Evolutionary conservation across 1,140 invertebrate genomes (phyloP), one percentile per base, ranked within the genome.

Genomic region (Lethocerus indicus): DNA sequence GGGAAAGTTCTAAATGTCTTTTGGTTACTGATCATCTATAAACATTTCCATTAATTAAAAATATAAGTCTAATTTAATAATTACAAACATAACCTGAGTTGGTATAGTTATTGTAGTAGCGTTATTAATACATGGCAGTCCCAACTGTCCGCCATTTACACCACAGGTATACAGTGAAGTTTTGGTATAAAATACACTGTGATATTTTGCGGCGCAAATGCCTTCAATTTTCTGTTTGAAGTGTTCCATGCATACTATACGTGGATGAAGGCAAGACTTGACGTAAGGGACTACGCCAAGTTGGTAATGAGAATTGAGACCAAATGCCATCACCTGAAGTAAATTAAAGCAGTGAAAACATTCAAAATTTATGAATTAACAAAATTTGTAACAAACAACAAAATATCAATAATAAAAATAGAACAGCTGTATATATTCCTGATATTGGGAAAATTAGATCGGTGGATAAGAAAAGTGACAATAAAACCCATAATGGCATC

Each of bases 81-180:
- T 18, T 21, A 39, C 18, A 36, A 21, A 39, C 24, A 59, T 63
- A 54, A 71, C 68, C 56, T 64, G 59, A 63, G 66, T 68, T 3
- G 71, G 71, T 40, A 53, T 37, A 21, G 53, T 54, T 35, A 62
- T 44, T 24, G 56, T 55, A n/a, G 51, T 37, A 32, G 32, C 45
- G 16, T 55, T 50, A 12, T 44, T 23, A 50, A 37, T 36, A 37
- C 53, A 50, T n/a, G 57, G 54, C 51, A 66, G 72, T 53, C 82
- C 82, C 29, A 87, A 60, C 61, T 86, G 82, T 29, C 83, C 83
- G 46, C 73, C 68, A 66, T 87, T 81, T 1, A 76, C 64, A 13
- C 83, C 83, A 73, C 78, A 84, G 0, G 74, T 72, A 56, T 66
- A 83, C 0, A 81, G 58, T 44, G 65, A 66, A 27, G 66, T 63